These are phyloP conservation scores for Aurelia coerulea DNA, from an alignment of 30 jellyfish, hydroid and myxozoan genomes.

Conservation along the genomic window DNA sequence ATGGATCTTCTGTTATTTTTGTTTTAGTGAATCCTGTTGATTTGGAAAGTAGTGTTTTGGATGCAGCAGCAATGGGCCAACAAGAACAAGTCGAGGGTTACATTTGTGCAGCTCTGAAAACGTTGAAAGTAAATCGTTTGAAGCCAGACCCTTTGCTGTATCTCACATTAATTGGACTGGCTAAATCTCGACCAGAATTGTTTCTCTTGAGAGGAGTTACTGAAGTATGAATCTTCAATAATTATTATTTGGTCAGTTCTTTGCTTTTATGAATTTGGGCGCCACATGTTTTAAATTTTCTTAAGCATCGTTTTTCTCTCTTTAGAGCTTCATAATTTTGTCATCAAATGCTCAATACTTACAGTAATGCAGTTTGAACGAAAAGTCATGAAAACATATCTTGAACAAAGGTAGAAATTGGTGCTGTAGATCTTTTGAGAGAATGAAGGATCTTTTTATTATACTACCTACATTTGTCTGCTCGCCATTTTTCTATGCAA, in stretches of 20 bases:
- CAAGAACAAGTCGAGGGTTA: slow-evolving; percentile 84
- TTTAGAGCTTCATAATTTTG: no score
- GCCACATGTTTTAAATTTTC: no score
- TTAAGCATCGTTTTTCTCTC: no score
- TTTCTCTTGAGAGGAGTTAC: slow-evolving; percentile 73
- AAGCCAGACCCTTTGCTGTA: slow-evolving; percentile 96
- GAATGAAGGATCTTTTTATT: no score
- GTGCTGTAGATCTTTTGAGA: no score
- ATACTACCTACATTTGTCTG: no score
- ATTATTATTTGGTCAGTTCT: not conserved
- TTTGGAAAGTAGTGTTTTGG: slow-evolving; percentile 72
- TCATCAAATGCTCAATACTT: no score
- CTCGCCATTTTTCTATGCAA: no score
- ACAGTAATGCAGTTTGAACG: no score
- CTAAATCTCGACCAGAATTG: slow-evolving; percentile 80
- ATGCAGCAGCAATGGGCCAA: slow-evolving; percentile 64
- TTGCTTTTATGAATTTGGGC: no score
- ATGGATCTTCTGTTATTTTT: not conserved
- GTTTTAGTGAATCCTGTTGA: slow-evolving; percentile 71
- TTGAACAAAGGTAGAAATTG: no score
- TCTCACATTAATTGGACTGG: slow-evolving; percentile 79
- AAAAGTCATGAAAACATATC: no score
- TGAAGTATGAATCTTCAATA: slow-evolving; percentile 59
- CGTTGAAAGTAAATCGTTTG: slow-evolving; percentile 72
- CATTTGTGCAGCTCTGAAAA: slow-evolving; percentile 82